These are phyloP conservation scores for Eumerus sabulonum DNA, from an alignment of 2,888 invertebrate species.

Conservation along the genomic window DNA sequence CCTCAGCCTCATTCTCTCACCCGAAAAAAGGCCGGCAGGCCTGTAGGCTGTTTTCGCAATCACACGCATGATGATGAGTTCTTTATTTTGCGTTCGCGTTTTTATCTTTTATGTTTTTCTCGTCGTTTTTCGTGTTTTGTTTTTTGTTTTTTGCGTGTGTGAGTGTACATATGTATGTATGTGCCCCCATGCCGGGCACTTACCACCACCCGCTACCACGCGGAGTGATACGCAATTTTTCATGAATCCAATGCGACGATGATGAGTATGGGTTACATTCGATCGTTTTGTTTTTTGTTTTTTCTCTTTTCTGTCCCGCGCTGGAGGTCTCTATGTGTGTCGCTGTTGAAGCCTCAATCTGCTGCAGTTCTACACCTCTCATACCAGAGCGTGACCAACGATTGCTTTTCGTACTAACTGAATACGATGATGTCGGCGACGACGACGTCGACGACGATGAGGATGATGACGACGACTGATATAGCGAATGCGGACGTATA, in stretches of 20 bases:
- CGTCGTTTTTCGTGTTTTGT: too few relatives aligned
- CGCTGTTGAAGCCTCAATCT: conserved; percentile 62
- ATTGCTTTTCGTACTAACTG: conserved; percentile 61
- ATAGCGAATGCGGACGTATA: background rate
- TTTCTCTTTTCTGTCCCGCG: conserved; percentile 59
- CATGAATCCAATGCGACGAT: conserved; percentile 10
- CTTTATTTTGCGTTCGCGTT: conserved; percentile 64
- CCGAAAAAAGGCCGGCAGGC: conserved; percentile 60
- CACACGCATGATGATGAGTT: conserved; percentile 69
- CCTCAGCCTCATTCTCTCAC: conserved; percentile 56
- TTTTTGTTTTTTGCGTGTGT: too few relatives aligned
- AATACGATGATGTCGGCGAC: background rate
- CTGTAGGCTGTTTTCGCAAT: conserved; percentile 66
- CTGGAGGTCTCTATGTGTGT: conserved; percentile 31
- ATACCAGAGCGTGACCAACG: conserved; percentile 59
- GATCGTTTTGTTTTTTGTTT: background rate
- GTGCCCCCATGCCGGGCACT: background rate
- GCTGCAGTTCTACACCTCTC: conserved; percentile 61
- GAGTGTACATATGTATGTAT: conserved; percentile 1
- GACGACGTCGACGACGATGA: too few relatives aligned
- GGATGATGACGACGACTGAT: too few relatives aligned
- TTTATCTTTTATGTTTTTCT: conserved; percentile 55
- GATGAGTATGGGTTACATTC: background rate
- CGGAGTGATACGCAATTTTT: conserved; percentile 56
- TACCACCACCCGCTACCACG: background rate